Evolutionary conservation across 2,888 invertebrate genomes (phyloP).

Genomic region (Anticlea derivata): DNA sequence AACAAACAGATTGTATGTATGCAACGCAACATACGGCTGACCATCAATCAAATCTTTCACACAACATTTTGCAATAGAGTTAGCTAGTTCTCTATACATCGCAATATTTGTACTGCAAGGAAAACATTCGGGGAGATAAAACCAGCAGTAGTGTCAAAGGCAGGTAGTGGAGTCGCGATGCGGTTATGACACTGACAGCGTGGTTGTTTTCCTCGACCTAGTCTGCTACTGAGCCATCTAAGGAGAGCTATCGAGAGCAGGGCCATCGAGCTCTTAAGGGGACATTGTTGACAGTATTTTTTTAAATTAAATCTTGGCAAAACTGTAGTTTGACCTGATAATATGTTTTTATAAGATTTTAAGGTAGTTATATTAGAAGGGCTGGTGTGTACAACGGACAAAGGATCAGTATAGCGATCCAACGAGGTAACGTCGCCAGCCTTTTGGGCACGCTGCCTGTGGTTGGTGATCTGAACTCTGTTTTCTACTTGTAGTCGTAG

Average conservation of each 20-base stretch:
- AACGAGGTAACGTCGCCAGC: too few relatives aligned
- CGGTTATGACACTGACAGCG: constrained; percentile 76
- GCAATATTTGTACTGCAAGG: constrained; percentile 16
- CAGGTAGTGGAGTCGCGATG: constrained; percentile 45
- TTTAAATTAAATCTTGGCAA: neutral
- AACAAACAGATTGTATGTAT: constrained; percentile 58
- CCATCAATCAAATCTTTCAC: constrained; percentile 37
- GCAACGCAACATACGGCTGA: constrained; percentile 51
- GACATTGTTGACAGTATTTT: constrained; percentile 61
- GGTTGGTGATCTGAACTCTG: too few relatives aligned
- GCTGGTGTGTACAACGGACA: too few relatives aligned
- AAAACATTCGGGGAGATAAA: constrained; percentile 30
- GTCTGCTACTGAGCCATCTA: constrained; percentile 81
- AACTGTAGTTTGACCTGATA: neutral
- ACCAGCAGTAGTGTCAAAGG: constrained; percentile 51
- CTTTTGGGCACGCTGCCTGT: too few relatives aligned
- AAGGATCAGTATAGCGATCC: too few relatives aligned
- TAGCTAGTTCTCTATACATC: constrained; percentile 24
- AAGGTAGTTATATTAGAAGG: too few relatives aligned
- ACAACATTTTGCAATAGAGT: constrained; percentile 19
- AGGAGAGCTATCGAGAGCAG: constrained; percentile 82
- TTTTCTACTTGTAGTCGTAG: too few relatives aligned
- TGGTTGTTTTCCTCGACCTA: constrained; percentile 82
- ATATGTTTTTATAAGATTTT: too few relatives aligned
- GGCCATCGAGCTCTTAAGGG: constrained; percentile 77